phyloP scores from a whole-genome alignment of 2,797 vertebrate species.

The Euthynnus affinis region DNA sequence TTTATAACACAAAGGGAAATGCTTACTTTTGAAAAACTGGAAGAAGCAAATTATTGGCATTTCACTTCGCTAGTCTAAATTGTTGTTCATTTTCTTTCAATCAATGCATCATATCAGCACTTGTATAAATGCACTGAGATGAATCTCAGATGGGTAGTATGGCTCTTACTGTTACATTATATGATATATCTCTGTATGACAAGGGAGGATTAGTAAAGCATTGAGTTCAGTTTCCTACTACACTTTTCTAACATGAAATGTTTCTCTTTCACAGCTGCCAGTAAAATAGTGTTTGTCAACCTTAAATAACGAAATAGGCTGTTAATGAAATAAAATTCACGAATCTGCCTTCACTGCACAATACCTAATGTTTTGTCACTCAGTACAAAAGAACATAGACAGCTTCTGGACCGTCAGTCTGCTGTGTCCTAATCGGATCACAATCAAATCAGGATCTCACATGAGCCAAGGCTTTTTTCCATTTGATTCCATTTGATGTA shows the following conservation, averaged over 20 bases:
- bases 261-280: conserved; percentile 8
- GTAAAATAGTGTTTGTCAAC: neutral
- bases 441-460: conserved; percentile 32
- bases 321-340: conserved; percentile 27
- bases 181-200: too few relatives aligned
- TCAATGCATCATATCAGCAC: neutral
- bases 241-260: neutral
- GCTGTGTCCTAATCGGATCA: conserved; percentile 57
- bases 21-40: neutral
- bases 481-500: conserved; percentile 42
- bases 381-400: conserved; percentile 13
- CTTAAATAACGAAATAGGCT: neutral
- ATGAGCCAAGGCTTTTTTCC: conserved; percentile 29
- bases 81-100: neutral
- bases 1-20: neutral
- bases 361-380: conserved; percentile 9
- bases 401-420: conserved; percentile 32
- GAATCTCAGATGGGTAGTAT: too few relatives aligned
- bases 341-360: conserved; percentile 10
- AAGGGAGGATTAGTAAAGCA: neutral
- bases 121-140: neutral
- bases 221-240: neutral
- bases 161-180: too few relatives aligned
- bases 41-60: neutral
- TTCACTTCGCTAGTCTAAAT: neutral